Base-by-base conservation (phyloP, 2,888 invertebrate genomes). In the Parascotia fuliginaria region DNA sequence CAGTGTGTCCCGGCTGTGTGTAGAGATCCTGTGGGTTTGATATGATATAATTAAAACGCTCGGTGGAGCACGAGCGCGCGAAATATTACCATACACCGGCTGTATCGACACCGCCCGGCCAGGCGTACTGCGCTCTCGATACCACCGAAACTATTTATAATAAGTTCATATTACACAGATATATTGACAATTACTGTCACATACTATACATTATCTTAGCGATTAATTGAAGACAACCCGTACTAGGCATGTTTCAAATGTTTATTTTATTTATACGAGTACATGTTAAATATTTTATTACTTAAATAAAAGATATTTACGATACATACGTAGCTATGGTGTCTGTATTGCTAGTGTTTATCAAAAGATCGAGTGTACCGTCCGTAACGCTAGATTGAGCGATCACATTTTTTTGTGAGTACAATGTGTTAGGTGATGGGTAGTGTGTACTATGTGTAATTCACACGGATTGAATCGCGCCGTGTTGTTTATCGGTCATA, bases 1-100 rank as follows among this genome's bases (percentile, higher is more conserved):
- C 48, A 16, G 19, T 42, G 54, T 28, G 56, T 29, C 34, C n/a
- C 19, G 48, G 42, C 47, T 55, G 43, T 50, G 55, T 57, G 51
- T 42, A 48, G 52, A 75, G 82, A 81, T 82, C 69, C 63, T 60
- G 63, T 43, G 70, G 58, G 56, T 63, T 70, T 77, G 85, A 86
- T 87, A 87, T 83, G 79, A 85, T 85, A 83, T 87, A 86, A 87
- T 86, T 84, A 86, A 85, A 79, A 73, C 74, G 80, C 72, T 71
- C 71, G 68, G 58, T 72, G 68, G 73, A 54, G 83, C 85, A 85
- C 85, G 85, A 85, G 81, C 86, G 82, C 79, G 81, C 81, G 77
- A 81, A 83, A 84, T 85, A 87, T 88, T 87, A 87, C 86, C 88
- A 86, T 87, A 87, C 82, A 68, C 67, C 66, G 66, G 66, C 55